Conservation (phyloP, 2,113 vertebrate species). For the Syngnathus floridae region DNA sequence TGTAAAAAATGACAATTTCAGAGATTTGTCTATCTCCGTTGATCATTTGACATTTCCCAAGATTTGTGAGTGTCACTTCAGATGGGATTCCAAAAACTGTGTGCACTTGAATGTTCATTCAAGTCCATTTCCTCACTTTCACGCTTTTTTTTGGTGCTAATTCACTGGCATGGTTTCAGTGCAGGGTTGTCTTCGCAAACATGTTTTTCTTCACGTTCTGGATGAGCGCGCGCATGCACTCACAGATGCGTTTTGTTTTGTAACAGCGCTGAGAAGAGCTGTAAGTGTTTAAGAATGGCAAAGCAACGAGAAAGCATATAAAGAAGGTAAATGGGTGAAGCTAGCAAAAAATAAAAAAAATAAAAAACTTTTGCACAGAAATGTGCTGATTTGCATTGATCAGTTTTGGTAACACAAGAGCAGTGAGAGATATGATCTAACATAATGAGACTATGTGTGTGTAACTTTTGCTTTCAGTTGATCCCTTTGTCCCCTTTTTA, state of each 20-base stretch:
- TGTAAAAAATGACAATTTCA: constrained; percentile 64
- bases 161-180: constrained; percentile 8
- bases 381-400: constrained; percentile 3
- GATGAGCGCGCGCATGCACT: constrained; percentile 9
- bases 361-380: neutral
- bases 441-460: neutral
- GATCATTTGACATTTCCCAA: constrained; percentile 54
- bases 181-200: constrained; percentile 25
- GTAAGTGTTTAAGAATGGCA: constrained; percentile 33
- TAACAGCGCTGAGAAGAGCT: constrained; percentile 27
- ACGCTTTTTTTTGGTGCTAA: neutral
- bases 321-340: constrained; percentile 26
- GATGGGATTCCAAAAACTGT: constrained; percentile 46
- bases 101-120: constrained; percentile 3
- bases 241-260: constrained; percentile 32
- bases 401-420: neutral
- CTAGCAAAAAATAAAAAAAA: neutral
- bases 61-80: constrained; percentile 61
- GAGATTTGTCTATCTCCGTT: constrained; percentile 49
- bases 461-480: neutral
- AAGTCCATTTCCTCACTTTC: neutral
- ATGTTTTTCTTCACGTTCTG: constrained; percentile 26
- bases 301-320: constrained; percentile 41
- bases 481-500: neutral
- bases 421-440: neutral